Base-by-base conservation (phyloP, 2,797 vertebrate species). In the Sciaenops ocellatus region DNA sequence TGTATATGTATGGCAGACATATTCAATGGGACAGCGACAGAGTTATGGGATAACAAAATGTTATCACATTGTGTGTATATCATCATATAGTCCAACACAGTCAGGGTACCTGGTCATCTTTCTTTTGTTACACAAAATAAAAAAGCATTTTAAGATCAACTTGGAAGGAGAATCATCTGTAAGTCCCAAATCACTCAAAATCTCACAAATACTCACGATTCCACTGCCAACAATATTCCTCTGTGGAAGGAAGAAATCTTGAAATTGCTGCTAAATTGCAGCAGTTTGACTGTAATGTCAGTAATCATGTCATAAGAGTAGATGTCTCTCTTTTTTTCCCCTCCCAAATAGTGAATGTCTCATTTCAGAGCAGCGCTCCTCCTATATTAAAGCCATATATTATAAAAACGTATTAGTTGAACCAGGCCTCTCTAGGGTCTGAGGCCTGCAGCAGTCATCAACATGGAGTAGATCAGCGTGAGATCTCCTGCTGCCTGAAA, bases 401-500 rank as follows among this genome's bases (percentile, higher is more conserved):
- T 77, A 70, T 69, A 60, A 67, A 56, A 57, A 46, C 3, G 76
- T 56, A 79, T 90, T 70, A 69, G 87, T 50, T 34, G 68, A 47
- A 64, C 52, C 62, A 38, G 78, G 22, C 59, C 67, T 85, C 81
- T 76, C 70, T 69, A 76, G 83, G 79, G 73, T 69, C 80, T 26
- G 74, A 87, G 86, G 79, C 87, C 91, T 77, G 83, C 77, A 83
- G 87, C 80, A 80, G 60, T 63, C 84, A 84, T 82, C 86, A 85
- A 57, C 80, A 75, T 73, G 63, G 63, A 83, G 85, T 80, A 74
- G 79, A 91, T 93, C 90, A 83, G 87, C 90, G 90, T 85, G 89
- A 91, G 89, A 93, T 92, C 92, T 90, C 84, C 82, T 87, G 86
- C 90, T 83, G 82, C 77, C 89, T 90, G 91, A 92, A 92, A 91